These are phyloP conservation scores for Eleutherodactylus coqui DNA, from an alignment of 2,797 vertebrate genomes.

Conservation along the genomic window DNA sequence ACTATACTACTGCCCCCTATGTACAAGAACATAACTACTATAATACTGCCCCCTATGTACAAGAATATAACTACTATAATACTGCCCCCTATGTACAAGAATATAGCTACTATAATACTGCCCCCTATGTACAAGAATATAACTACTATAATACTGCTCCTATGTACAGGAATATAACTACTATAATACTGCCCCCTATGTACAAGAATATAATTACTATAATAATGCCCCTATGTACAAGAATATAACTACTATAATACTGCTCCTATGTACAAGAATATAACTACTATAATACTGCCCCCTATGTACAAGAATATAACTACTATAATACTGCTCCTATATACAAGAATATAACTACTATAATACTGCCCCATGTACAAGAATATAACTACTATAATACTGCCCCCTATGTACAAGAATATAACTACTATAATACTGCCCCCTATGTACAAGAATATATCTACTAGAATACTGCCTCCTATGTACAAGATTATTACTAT, in stretches of 20 bases:
- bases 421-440: too few relatives aligned
- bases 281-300: constrained; percentile 14
- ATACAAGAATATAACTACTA: constrained; percentile 13
- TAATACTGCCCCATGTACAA: not conserved
- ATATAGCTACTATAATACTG: constrained; percentile 16
- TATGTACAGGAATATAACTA: constrained; percentile 9
- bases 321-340: constrained; percentile 8
- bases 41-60: not conserved
- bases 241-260: constrained; percentile 25
- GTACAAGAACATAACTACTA: constrained; percentile 8
- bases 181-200: not conserved
- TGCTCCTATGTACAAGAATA: not conserved
- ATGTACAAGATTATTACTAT: not conserved
- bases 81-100: not conserved
- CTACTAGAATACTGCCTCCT: not conserved
- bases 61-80: constrained; percentile 1
- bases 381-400: too few relatives aligned
- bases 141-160: constrained; percentile 1
- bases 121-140: not conserved
- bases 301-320: constrained; percentile 11
- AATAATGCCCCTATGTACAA: not conserved
- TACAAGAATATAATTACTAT: constrained; percentile 15
- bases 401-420: too few relatives aligned
- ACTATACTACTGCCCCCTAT: not conserved
- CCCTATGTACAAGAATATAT: too few relatives aligned